Conservation (phyloP, 2,113 vertebrate genomes). For the Cottus gobio region DNA sequence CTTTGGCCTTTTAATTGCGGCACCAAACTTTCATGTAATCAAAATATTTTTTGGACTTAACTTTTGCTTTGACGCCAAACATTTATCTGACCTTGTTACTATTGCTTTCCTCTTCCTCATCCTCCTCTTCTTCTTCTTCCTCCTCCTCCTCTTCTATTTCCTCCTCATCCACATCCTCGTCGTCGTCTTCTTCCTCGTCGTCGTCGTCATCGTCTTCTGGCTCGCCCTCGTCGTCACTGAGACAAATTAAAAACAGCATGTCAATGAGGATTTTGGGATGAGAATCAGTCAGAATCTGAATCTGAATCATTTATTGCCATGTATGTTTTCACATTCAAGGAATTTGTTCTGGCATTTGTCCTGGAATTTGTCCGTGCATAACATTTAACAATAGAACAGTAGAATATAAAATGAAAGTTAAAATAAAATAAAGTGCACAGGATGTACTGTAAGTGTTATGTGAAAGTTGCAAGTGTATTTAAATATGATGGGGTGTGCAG, state of each 20-base stretch:
- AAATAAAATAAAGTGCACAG: too few species aligned
- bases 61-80: not conserved
- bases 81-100: slow-evolving; percentile 61
- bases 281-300: too few species aligned
- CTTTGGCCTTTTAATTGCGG: not conserved
- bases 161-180: slow-evolving; percentile 24
- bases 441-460: too few species aligned
- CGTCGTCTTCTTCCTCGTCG: slow-evolving; percentile 33
- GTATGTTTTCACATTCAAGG: too few species aligned
- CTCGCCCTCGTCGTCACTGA: slow-evolving; percentile 84
- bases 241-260: not conserved
- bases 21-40: not conserved
- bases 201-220: slow-evolving; percentile 71
- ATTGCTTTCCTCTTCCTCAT: slow-evolving; percentile 64
- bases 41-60: not conserved
- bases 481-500: too few species aligned
- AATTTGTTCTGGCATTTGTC: too few species aligned
- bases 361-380: too few species aligned
- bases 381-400: too few species aligned
- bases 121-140: slow-evolving; percentile 46
- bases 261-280: not conserved
- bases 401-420: too few species aligned
- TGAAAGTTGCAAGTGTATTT: too few species aligned
- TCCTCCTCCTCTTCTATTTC: slow-evolving; percentile 10
- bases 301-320: too few species aligned